Evolutionary conservation across 2,888 invertebrate species (phyloP).

Genomic region (Theretra japonica): DNA sequence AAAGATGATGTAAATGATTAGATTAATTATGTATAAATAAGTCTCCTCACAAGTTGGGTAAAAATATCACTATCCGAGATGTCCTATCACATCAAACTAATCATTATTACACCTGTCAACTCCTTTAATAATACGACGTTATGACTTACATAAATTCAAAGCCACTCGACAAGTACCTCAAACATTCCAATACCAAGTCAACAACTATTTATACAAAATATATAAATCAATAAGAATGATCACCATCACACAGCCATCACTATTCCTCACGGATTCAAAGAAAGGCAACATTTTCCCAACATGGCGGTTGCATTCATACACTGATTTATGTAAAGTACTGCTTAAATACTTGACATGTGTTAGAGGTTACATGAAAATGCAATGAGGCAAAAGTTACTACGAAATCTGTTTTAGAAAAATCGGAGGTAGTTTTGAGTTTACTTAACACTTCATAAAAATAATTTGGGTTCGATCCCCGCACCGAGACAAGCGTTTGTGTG

Average conservation of each 20-base stretch:
- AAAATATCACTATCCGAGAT: no score
- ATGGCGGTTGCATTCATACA: slow-evolving; percentile 2
- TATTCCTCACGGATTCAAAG: slow-evolving; percentile 3
- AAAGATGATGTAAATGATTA: no score
- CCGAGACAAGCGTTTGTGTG: no score
- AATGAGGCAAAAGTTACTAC: neutral
- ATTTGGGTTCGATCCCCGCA: no score
- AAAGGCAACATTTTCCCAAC: neutral
- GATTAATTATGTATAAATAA: no score
- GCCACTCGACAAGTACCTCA: neutral
- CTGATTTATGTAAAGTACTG: slow-evolving; percentile 14
- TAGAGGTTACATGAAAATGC: neutral
- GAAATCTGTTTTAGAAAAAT: neutral
- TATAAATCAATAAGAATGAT: neutral
- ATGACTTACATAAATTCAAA: neutral
- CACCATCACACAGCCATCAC: neutral
- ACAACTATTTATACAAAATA: neutral
- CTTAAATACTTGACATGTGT: neutral
- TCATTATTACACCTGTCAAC: no score
- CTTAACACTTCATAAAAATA: no score
- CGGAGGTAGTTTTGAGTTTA: neutral
- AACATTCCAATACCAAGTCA: neutral
- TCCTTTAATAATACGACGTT: no score
- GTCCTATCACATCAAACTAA: no score
- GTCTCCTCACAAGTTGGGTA: no score